Base-by-base conservation (phyloP, 2,797 vertebrate genomes). In the Syncerus caffer region DNA sequence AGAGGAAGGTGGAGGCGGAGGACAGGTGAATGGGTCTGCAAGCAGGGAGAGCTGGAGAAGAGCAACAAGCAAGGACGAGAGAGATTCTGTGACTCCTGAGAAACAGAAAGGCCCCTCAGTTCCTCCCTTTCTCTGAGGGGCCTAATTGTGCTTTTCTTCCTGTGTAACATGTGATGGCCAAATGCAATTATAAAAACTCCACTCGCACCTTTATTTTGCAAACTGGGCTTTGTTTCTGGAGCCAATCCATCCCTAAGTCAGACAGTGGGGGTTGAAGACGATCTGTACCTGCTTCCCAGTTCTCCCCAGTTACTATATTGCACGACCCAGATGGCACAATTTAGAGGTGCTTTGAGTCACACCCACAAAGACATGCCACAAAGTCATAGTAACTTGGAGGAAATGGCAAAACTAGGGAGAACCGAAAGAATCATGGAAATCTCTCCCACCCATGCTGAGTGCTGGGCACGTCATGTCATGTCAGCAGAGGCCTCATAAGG, bases 401-500 rank as follows among this genome's bases (percentile, higher is more conserved):
- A 42, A 93, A 85, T 10, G 51, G 60, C 12, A 91, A 74, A 92
- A 7, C 16, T 17, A 82, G 19, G 2, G 0, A 87, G 47, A 94
- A 21, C 45, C 0, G 0, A 11, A 7, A 4, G 34, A 85, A 11
- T 50, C 88, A 15, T 3, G 0, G 80, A 88, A 51, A n/a, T 1
- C 11, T 2, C 53, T 80, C 74, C 71, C 64, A 74, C 89, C 64
- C 0, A 0, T 15, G 23, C 67, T 64, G 80, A 94, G 55, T 1
- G 82, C 94, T 57, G 88, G 93, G 93, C 86, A 21, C 1, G 1
- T 84, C 95, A 89, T 0, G 0, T 86, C 96, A 62, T 23, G 47
- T 96, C 96, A 86, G 64, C 53, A 58, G 79, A 93, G 88, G 62
- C 83, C 84, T 76, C 23, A 1, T 12, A 55, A 90, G 71, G 85